phyloP scores from a whole-genome alignment of 2,888 invertebrate species.

The Automeris io region DNA sequence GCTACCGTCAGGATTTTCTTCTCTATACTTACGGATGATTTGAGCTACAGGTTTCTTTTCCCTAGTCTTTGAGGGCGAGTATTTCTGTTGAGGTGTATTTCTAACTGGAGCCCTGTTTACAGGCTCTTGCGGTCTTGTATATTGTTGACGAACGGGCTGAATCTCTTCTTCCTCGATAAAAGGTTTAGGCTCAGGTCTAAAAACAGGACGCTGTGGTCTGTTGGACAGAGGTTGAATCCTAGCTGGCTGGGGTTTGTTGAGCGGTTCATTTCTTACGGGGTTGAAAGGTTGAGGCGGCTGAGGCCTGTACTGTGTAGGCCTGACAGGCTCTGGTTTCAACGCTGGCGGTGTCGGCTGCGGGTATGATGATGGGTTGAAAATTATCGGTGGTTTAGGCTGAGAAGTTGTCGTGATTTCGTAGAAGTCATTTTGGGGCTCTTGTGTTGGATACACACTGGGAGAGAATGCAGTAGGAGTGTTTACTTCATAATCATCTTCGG shows the following conservation, averaged over 20 bases:
- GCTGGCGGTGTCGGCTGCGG: constrained; percentile 55
- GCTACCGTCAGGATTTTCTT: constrained; percentile 87
- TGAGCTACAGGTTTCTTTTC: constrained; percentile 84
- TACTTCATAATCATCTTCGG: constrained; percentile 78
- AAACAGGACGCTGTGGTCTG: constrained; percentile 71
- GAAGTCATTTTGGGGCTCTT: constrained; percentile 66
- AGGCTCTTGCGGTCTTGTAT: constrained; percentile 59
- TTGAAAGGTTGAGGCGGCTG: constrained; percentile 53
- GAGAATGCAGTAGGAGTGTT: constrained; percentile 72
- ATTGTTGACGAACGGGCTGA: constrained; percentile 63
- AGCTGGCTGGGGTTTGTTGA: constrained; percentile 56
- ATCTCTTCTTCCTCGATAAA: constrained; percentile 61
- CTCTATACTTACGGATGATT: constrained; percentile 82
- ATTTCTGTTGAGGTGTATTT: constrained; percentile 56
- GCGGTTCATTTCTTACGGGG: constrained; percentile 55
- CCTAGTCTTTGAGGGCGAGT: constrained; percentile 51
- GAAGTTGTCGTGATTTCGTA: constrained; percentile 64
- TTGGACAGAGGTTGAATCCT: constrained; percentile 65
- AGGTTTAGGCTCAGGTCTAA: constrained; percentile 68
- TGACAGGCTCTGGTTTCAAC: constrained; percentile 55
- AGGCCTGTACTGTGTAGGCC: constrained; percentile 67
- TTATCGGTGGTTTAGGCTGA: constrained; percentile 62
- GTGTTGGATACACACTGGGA: constrained; percentile 55
- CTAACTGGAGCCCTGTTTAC: constrained; percentile 53
- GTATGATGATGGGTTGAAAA: constrained; percentile 61